Evolutionary conservation across 2,888 invertebrate genomes (phyloP), one percentile per base, ranked within the genome.

Genomic region (Drosophila borborema): DNA sequence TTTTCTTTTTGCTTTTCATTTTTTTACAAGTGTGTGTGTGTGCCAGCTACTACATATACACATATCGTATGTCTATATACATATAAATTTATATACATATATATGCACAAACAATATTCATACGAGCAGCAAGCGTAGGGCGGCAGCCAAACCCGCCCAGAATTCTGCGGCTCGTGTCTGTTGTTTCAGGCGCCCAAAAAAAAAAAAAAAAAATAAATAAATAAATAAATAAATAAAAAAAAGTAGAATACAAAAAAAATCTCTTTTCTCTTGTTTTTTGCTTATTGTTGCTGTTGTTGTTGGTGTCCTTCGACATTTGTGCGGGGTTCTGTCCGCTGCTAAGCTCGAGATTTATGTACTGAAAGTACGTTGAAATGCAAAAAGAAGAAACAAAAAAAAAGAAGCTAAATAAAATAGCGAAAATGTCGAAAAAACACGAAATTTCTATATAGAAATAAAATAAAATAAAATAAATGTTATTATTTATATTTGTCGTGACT

Each of bases 401-500:
- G n/a, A 53, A 43, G 36, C 14, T 49, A 43, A 43, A 64, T 14
- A 18, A 66, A 43, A 18, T 31, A 68, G n/a, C 53, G 46, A 64
- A 62, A 49, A 55, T 14, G 48, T 8, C 2, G 40, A 48, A 65
- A 67, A 64, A 65, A 65, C 40, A 23, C 46, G 36, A 65, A 68
- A 65, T 54, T 75, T 62, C 64, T 73, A 81, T 76, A 79, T 79
- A 74, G 76, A 82, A 84, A 84, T 80, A 81, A 81, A 84, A 87
- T 80, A 67, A 74, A 81, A 82, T 84, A 82, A 85, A 83, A 82
- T 85, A 74, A 80, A 88, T 88, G 86, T 88, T 86, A 86, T 86
- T 86, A 86, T 86, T 86, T 86, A 86, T 86, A 88, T 86, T 88
- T 88, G 88, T 86, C 86, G 80, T 86, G 85, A 86, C 85, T 86